Evolutionary conservation across 2,888 invertebrate species (phyloP).

Genomic region (Agriopis leucophaearia): DNA sequence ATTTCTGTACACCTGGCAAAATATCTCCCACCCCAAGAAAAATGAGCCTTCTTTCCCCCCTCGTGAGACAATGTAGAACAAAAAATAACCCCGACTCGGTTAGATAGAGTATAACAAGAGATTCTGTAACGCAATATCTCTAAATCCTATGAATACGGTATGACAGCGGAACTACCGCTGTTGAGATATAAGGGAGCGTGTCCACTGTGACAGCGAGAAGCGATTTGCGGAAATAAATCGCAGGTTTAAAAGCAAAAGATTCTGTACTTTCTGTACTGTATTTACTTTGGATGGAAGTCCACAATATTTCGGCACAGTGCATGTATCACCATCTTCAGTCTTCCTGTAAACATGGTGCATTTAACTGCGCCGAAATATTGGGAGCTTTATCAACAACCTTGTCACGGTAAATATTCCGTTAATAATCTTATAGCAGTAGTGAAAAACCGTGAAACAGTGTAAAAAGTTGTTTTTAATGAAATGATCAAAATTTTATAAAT

Average conservation of each 20-base stretch:
- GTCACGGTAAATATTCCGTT: too few relatives aligned
- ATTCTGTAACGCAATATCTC: constrained; percentile 67
- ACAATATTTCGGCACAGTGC: too few relatives aligned
- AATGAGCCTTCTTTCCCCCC: constrained; percentile 19
- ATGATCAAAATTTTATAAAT: too few relatives aligned
- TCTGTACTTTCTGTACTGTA: too few relatives aligned
- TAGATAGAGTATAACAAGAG: constrained; percentile 46
- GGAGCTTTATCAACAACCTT: too few relatives aligned
- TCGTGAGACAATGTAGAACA: constrained; percentile 35
- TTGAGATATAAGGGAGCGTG: constrained; percentile 44
- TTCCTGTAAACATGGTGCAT: too few relatives aligned
- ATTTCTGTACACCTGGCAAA: constrained; percentile 37
- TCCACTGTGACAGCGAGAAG: constrained; percentile 38
- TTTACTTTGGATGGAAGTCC: too few relatives aligned
- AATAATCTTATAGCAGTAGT: too few relatives aligned
- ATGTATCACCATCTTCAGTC: too few relatives aligned
- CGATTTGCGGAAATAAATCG: not conserved
- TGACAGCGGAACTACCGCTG: constrained; percentile 63
- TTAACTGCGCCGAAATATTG: too few relatives aligned
- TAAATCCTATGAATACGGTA: constrained; percentile 77
- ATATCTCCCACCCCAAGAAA: constrained; percentile 32
- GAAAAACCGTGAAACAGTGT: too few relatives aligned
- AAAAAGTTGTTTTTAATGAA: too few relatives aligned
- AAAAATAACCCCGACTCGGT: constrained; percentile 41
- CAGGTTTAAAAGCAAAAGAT: not conserved